phyloP scores from a whole-genome alignment of 92 coral and sea anemone genomes.

The Phymanthus crucifer region DNA sequence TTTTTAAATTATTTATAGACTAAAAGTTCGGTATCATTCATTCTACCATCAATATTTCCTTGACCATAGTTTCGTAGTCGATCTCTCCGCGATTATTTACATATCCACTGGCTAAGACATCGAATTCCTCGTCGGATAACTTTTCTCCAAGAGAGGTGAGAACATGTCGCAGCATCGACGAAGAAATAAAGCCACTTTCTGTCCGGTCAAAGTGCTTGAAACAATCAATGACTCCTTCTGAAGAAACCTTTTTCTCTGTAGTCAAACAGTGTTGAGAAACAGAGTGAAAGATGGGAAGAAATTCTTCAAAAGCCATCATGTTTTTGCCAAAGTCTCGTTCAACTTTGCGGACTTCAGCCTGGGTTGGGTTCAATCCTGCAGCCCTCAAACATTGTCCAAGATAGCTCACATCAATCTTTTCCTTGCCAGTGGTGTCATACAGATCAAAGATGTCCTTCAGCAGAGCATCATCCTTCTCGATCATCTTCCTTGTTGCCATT shows the following conservation, averaged over 20 bases:
- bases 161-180: slow-evolving; percentile 85
- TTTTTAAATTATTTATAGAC: background rate
- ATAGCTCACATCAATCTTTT: slow-evolving; percentile 66
- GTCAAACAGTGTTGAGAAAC: slow-evolving; percentile 75
- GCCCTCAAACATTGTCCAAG: slow-evolving; percentile 89
- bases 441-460: slow-evolving; percentile 86
- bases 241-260: slow-evolving; percentile 66
- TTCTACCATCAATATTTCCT: slow-evolving; percentile 32
- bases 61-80: slow-evolving; percentile 74
- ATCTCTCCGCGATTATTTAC: slow-evolving; percentile 84
- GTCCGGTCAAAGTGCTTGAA: slow-evolving; percentile 90
- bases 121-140: slow-evolving; percentile 87
- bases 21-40: background rate
- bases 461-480: slow-evolving; percentile 70
- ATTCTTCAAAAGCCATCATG: slow-evolving; percentile 79
- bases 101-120: slow-evolving; percentile 71
- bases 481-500: slow-evolving; percentile 58
- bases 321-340: slow-evolving; percentile 81
- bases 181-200: slow-evolving; percentile 73
- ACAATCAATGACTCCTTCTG: slow-evolving; percentile 88
- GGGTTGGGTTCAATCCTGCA: slow-evolving; percentile 91
- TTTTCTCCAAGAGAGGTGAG: slow-evolving; percentile 96
- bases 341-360: slow-evolving; percentile 85
- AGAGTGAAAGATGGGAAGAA: slow-evolving; percentile 88
- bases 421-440: slow-evolving; percentile 86